Evolutionary conservation across 2,113 vertebrate species (phyloP).

Genomic region (Natator depressus): DNA sequence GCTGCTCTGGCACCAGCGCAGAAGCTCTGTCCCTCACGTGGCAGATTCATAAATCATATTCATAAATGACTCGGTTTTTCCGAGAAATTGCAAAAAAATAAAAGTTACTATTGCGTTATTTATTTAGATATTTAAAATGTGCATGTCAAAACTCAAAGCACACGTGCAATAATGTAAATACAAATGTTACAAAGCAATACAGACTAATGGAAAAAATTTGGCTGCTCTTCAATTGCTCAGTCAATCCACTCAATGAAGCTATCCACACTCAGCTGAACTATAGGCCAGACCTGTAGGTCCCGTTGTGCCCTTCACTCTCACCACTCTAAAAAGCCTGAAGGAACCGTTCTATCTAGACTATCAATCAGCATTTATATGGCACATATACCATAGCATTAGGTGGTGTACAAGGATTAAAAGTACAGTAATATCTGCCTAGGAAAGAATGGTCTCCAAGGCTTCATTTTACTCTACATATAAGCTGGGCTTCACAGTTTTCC

Average conservation of each 20-base stretch:
- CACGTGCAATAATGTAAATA: background rate
- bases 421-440: background rate
- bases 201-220: background rate
- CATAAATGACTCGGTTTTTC: background rate
- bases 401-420: background rate
- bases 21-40: background rate
- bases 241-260: background rate
- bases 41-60: background rate
- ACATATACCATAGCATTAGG: background rate
- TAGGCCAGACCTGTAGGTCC: background rate
- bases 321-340: background rate
- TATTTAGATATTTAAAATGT: slow-evolving; percentile 5
- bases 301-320: background rate
- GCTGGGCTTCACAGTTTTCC: background rate
- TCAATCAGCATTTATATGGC: background rate
- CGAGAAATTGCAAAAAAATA: slow-evolving; percentile 16
- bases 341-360: background rate
- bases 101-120: background rate
- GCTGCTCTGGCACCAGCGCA: background rate
- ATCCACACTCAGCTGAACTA: background rate
- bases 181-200: background rate
- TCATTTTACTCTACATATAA: background rate
- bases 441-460: background rate
- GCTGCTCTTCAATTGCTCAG: background rate
- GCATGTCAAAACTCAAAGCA: background rate